phyloP scores from a whole-genome alignment of 2,797 vertebrate species.

The Cheirogaleus major region DNA sequence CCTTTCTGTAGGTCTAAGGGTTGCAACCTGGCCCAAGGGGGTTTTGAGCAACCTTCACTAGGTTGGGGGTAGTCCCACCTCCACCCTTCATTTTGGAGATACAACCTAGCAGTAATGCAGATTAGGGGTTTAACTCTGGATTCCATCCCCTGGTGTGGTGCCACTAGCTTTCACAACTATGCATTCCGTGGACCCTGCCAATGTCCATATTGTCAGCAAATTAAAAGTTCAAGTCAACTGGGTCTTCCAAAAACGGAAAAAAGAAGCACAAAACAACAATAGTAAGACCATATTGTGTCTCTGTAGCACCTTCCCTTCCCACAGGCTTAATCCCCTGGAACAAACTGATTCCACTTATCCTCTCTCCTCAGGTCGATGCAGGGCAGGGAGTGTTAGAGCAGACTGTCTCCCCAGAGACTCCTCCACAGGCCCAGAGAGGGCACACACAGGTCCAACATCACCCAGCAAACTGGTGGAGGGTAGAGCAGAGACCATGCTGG shows the following conservation, averaged over 20 bases:
- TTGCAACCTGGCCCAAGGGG: not conserved
- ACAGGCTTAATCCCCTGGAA: not conserved
- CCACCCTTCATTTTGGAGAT: conserved; percentile 17
- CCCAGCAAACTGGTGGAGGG: not conserved
- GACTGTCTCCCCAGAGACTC: not conserved
- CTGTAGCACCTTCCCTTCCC: not conserved
- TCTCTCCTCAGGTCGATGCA: not conserved
- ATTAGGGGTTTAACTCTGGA: not conserved
- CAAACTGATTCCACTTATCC: not conserved
- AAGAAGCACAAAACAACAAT: not conserved
- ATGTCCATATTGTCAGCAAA: not conserved
- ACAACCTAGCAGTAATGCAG: not conserved
- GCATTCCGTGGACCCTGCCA: not conserved
- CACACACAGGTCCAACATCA: not conserved
- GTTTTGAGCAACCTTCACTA: not conserved
- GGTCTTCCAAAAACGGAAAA: not conserved
- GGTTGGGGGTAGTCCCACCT: not conserved
- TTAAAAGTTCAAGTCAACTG: not conserved
- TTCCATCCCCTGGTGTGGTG: not conserved
- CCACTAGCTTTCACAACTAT: not conserved
- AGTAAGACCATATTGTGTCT: not conserved
- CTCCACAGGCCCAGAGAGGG: not conserved
- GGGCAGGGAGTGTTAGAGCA: not conserved
- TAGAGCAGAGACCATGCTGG: not conserved
- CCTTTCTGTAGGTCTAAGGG: not conserved